Evolutionary conservation across 2,113 vertebrate species (phyloP).

Genomic region (Scolopax mira): DNA sequence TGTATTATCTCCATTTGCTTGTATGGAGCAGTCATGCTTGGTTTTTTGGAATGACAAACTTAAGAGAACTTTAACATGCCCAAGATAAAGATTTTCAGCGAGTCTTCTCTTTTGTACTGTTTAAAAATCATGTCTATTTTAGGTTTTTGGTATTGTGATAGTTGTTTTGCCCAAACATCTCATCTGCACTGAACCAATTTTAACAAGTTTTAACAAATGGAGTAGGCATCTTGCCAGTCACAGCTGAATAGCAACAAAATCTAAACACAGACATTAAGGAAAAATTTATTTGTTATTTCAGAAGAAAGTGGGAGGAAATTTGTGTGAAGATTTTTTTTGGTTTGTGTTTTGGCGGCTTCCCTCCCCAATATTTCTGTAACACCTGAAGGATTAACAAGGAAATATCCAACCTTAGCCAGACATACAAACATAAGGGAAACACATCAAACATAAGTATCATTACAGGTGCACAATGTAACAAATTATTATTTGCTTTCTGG

Average conservation of each 20-base stretch:
- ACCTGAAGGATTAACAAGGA: neutral
- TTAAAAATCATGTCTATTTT: slow-evolving; percentile 1
- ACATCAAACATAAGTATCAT: neutral
- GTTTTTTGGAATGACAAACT: slow-evolving; percentile 1
- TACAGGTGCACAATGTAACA: neutral
- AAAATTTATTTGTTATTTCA: neutral
- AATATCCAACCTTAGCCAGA: neutral
- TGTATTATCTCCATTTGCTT: neutral
- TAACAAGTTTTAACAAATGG: slow-evolving; percentile 8
- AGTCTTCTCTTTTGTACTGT: neutral
- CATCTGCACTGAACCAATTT: slow-evolving; percentile 5
- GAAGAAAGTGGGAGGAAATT: neutral
- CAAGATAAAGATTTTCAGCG: neutral
- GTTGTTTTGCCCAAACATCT: neutral
- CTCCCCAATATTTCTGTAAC: neutral
- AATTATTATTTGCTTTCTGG: neutral
- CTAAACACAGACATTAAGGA: neutral
- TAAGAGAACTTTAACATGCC: neutral
- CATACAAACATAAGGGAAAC: neutral
- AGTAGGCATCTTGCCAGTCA: neutral
- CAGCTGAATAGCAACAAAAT: neutral
- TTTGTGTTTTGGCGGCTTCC: too few relatives aligned
- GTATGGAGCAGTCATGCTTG: neutral
- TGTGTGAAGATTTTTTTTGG: neutral
- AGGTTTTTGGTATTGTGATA: neutral